A percentile compares a stretch with the other conserved stretches of the same genome.
Evolutionary conservation across 2,888 invertebrate species (phyloP).

Genomic region (Aphidoletes aphidimyza): DNA sequence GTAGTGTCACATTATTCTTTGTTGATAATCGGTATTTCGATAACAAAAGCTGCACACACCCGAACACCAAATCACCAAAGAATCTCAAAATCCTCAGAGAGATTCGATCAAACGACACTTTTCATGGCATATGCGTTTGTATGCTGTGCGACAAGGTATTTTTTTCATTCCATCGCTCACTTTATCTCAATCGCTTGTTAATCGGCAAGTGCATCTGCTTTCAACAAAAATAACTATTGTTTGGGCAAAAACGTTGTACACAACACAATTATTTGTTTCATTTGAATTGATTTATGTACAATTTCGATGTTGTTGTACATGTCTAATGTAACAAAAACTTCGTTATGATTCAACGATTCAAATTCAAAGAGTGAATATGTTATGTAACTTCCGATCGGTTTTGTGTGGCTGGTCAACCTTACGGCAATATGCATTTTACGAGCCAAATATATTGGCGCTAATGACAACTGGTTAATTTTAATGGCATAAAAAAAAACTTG

Average conservation of each 20-base stretch:
- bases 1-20: conserved; percentile 36
- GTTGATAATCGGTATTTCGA: conserved; percentile 22
- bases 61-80: neutral
- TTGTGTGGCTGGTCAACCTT: too few species aligned
- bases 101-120: conserved; percentile 28
- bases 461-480: neutral
- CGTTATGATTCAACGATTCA: too few species aligned
- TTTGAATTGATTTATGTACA: conserved; percentile 8
- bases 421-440: neutral
- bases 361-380: too few species aligned
- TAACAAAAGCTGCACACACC: conserved; percentile 15
- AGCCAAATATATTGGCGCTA: too few species aligned
- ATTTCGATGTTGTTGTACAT: too few species aligned
- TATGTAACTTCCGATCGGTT: too few species aligned
- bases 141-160: conserved; percentile 26
- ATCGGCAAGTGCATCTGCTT: conserved; percentile 53
- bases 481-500: neutral
- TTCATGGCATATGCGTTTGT: conserved; percentile 6
- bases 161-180: too few species aligned
- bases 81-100: neutral
- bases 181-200: neutral
- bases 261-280: neutral
- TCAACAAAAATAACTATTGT: conserved; percentile 11
- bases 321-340: too few species aligned
- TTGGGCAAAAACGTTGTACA: neutral